Evolutionary conservation across 1,140 invertebrate genomes (phyloP).

Genomic region (Zaprionus ghesquierei): DNA sequence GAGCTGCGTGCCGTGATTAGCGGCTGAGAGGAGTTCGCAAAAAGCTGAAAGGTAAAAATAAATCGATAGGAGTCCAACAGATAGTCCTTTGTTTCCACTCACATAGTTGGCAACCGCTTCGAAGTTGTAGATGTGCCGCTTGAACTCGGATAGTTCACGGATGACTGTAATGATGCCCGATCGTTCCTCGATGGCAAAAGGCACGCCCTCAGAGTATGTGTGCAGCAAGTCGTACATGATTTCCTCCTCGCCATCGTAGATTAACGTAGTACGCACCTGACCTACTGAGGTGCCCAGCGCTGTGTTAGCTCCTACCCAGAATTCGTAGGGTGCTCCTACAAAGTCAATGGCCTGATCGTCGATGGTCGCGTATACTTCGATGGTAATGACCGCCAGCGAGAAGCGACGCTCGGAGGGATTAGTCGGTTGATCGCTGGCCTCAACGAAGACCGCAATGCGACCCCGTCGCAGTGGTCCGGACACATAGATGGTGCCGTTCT

Average conservation of each 20-base stretch:
- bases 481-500: conserved; percentile 88
- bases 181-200: conserved; percentile 93
- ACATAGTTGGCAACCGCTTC: conserved; percentile 90
- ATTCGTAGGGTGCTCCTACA: conserved; percentile 93
- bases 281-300: conserved; percentile 93
- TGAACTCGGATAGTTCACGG: conserved; percentile 88
- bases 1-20: conserved; percentile 61
- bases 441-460: conserved; percentile 90
- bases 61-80: not conserved
- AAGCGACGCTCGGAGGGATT: conserved; percentile 92
- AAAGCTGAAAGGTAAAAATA: conserved; percentile 42
- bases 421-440: conserved; percentile 90
- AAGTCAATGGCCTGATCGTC: conserved; percentile 89
- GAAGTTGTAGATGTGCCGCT: conserved; percentile 88
- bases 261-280: conserved; percentile 88
- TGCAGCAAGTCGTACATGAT: conserved; percentile 91
- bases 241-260: conserved; percentile 87
- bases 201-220: conserved; percentile 92
- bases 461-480: conserved; percentile 87
- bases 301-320: conserved; percentile 93
- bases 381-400: conserved; percentile 91
- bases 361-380: conserved; percentile 85
- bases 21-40: conserved; percentile 64
- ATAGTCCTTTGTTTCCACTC: conserved; percentile 18
- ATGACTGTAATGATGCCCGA: conserved; percentile 94